These are phyloP conservation scores for Calameuta pallipes DNA, from an alignment of 2,888 invertebrate genomes.

Conservation along the genomic window DNA sequence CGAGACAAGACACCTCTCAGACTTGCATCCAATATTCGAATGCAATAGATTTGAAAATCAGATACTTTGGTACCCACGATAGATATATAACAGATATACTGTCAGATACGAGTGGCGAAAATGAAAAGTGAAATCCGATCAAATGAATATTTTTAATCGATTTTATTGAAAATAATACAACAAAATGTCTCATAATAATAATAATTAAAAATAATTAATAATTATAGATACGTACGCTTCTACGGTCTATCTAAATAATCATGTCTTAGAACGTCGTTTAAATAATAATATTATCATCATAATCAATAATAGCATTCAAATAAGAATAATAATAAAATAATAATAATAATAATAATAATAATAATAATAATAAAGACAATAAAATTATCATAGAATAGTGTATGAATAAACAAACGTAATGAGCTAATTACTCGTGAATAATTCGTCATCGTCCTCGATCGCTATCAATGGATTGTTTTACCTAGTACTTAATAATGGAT, in stretches of 20 bases:
- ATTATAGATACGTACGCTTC: slow-evolving; percentile 62
- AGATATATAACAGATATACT: not conserved
- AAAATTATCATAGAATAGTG: slow-evolving; percentile 58
- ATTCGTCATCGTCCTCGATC: slow-evolving; percentile 59
- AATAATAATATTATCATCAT: slow-evolving; percentile 57
- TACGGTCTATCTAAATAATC: slow-evolving; percentile 63
- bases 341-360: slow-evolving; percentile 47
- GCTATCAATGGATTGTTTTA: slow-evolving; percentile 55
- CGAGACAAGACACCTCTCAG: not conserved
- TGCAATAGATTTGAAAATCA: not conserved
- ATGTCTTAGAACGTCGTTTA: slow-evolving; percentile 63
- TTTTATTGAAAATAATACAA: slow-evolving; percentile 68
- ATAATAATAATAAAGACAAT: slow-evolving; percentile 41
- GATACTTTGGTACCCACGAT: not conserved
- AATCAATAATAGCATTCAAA: slow-evolving; percentile 42
- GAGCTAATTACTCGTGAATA: slow-evolving; percentile 59
- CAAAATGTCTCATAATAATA: slow-evolving; percentile 64
- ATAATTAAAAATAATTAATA: slow-evolving; percentile 64
- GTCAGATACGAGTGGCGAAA: not conserved
- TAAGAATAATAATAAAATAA: slow-evolving; percentile 42
- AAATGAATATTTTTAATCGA: slow-evolving; percentile 62
- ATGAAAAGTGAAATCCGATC: slow-evolving; percentile 33
- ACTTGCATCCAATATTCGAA: not conserved
- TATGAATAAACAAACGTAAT: slow-evolving; percentile 65
- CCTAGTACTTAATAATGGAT: slow-evolving; percentile 62